These are phyloP conservation scores for Hipposideros larvatus DNA, from an alignment of 2,797 vertebrate genomes.

Conservation along the genomic window DNA sequence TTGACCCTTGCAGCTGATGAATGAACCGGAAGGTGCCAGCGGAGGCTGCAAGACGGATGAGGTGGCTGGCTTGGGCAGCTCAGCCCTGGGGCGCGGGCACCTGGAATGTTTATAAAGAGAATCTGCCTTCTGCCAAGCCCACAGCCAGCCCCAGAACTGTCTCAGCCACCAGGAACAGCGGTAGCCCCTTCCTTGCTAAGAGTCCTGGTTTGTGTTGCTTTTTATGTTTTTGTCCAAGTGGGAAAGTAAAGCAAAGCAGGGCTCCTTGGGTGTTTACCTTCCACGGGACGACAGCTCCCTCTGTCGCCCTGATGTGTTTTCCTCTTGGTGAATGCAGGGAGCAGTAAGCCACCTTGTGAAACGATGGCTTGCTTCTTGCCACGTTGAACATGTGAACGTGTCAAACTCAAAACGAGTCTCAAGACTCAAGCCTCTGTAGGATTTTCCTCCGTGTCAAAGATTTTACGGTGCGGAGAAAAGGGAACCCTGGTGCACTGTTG, in stretches of 20 bases:
- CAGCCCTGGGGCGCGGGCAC: background rate
- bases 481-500: no score
- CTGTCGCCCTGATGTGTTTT: constrained; percentile 78
- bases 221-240: constrained; percentile 73
- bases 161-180: constrained; percentile 63
- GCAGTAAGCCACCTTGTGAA: no score
- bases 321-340: no score
- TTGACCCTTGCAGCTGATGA: constrained; percentile 67
- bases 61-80: constrained; percentile 33
- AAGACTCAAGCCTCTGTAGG: fast-evolving
- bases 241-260: constrained; percentile 12
- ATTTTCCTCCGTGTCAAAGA: background rate
- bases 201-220: constrained; percentile 69
- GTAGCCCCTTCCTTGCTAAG: constrained; percentile 63
- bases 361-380: background rate
- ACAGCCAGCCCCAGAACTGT: background rate
- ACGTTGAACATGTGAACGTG: no score
- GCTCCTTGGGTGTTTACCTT: background rate
- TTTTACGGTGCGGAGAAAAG: no score
- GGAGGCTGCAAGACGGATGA: constrained; percentile 77
- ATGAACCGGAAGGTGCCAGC: constrained; percentile 59
- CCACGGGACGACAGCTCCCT: constrained; percentile 89
- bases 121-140: background rate
- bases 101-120: constrained; percentile 65
- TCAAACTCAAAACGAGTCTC: background rate